A percentile compares a stretch with the other conserved stretches of the same genome.
These are phyloP conservation scores for Coecobrya sp. DNA, from an alignment of 2,888 invertebrate genomes.

Conservation along the genomic window DNA sequence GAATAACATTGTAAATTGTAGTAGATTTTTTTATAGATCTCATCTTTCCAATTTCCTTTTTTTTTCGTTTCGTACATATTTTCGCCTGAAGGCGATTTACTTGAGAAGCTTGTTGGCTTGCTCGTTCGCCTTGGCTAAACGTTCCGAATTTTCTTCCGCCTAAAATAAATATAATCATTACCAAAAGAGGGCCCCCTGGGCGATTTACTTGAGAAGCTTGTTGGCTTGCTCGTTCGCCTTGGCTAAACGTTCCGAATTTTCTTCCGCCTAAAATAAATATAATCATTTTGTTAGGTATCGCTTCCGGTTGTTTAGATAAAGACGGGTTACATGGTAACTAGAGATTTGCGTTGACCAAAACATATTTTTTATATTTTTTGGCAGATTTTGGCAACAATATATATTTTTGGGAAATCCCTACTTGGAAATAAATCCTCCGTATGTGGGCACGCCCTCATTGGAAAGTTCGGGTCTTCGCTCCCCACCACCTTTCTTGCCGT, in stretches of 20 bases:
- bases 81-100: constrained; percentile 13
- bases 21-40: too few relatives aligned
- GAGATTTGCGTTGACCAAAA: too few relatives aligned
- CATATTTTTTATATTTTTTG: too few relatives aligned
- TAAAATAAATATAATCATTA: not conserved
- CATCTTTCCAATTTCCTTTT: too few relatives aligned
- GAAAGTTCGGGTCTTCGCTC: constrained; percentile 46
- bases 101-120: constrained; percentile 98
- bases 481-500: constrained; percentile 37
- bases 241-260: constrained; percentile 98
- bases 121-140: constrained; percentile 98
- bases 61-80: too few relatives aligned
- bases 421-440: constrained; percentile 53
- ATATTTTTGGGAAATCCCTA: not conserved
- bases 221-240: constrained; percentile 98
- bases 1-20: too few relatives aligned
- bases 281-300: not conserved
- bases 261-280: constrained; percentile 91
- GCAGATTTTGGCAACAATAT: too few relatives aligned
- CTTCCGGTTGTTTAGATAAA: too few relatives aligned
- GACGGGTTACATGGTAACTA: too few relatives aligned
- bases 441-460: constrained; percentile 51
- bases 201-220: constrained; percentile 93
- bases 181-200: not conserved
- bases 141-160: not conserved